Evolutionary conservation across 1,140 invertebrate species (phyloP), one percentile per base, ranked within the genome.

Genomic region (Ruditapes philippinarum): DNA sequence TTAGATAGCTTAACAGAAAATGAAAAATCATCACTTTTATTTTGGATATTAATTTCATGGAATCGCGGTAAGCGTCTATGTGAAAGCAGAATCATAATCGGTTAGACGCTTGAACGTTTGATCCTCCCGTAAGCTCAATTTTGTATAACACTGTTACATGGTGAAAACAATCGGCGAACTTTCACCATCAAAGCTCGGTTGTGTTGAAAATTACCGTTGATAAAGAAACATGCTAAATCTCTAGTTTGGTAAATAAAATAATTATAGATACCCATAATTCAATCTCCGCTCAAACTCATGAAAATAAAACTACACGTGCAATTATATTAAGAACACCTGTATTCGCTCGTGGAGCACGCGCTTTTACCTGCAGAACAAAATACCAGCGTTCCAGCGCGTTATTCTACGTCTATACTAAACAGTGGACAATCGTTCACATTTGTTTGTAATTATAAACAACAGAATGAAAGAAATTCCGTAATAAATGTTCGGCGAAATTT

Each of bases 241-340:
- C 9, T 70, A 25, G 36, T 70, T 70, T 40, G 33, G 36, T n/a
- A 36, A 4, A 70, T 36, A 70, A 70, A 36, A 70, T 70, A 70
- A 70, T 70, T 40, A 40, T 9, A 19, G 7, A 4, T 36, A 19
- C n/a, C 33, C 65, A 70, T 36, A 70, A 70, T 70, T 40, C 65
- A 70, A 70, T 70, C 38, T 17, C 7, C 28, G 65, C 65, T 70
- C 65, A 70, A 70, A 70, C 12, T 70, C 65, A 74, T 49, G 70
- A 74, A 74, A 74, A 74, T 51, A 74, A 74, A 74, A 74, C 19
- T 51, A 74, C 70, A 74, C 70, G 70, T 74, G 70, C 70, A 74
- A 36, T 74, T 25, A 51, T 49, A 74, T 74, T 74, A 51, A 74
- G 38, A 74, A 74, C 70, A 74, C 70, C 40, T 74, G 70, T 74